Percentiles rank a stretch among this genome's conserved stretches.
Evolutionary conservation across 1,140 invertebrate genomes (phyloP).

Genomic region (Lepidurus couesii): DNA sequence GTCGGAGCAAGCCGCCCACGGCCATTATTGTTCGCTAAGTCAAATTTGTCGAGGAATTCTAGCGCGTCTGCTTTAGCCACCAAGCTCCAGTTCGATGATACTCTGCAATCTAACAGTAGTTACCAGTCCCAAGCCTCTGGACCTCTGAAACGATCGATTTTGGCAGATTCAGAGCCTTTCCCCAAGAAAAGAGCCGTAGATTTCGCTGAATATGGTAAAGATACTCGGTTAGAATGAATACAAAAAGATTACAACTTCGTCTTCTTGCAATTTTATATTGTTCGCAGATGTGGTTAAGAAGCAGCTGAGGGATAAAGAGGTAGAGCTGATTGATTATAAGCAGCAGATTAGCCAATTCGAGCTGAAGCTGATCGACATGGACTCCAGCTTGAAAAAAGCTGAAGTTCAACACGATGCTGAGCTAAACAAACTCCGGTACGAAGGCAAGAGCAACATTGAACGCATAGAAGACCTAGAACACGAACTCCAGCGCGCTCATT

Average conservation of each 20-base stretch:
- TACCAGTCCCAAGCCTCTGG: neutral
- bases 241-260: neutral
- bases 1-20: neutral
- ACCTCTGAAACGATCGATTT: neutral
- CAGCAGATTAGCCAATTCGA: neutral
- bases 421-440: neutral
- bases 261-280: neutral
- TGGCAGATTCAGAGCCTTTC: neutral
- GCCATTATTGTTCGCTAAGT: neutral
- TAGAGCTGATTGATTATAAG: neutral
- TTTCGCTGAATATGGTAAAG: neutral
- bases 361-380: neutral
- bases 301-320: neutral
- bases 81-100: conserved; percentile 6
- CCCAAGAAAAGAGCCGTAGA: neutral
- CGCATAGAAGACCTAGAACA: neutral
- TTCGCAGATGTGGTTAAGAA: neutral
- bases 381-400: neutral
- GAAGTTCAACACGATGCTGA: neutral
- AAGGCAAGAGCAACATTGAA: neutral
- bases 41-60: neutral
- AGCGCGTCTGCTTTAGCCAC: neutral
- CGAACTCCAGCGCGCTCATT: neutral
- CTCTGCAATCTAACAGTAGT: neutral
- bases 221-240: neutral